Conservation (phyloP, 2,113 vertebrate species). For the Rattus norvegicus region DNA sequence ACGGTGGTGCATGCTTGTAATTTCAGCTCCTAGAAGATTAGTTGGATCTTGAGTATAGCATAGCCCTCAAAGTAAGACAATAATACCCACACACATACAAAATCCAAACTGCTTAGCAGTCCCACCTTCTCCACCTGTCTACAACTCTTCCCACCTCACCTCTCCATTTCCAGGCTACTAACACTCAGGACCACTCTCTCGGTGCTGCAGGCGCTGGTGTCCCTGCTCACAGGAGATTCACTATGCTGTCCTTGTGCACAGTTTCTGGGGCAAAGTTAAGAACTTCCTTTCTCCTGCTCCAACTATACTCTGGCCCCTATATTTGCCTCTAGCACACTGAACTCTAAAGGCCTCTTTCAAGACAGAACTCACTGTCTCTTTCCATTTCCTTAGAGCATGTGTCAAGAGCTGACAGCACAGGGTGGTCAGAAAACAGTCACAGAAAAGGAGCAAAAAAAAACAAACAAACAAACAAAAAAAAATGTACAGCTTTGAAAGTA, state of each 20-base stretch:
- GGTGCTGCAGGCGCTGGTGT: neutral
- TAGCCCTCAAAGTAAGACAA: neutral
- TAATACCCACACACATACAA: neutral
- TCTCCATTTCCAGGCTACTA: neutral
- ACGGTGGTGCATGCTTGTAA: neutral
- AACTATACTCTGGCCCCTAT: neutral
- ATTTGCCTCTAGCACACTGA: neutral
- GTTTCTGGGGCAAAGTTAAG: neutral
- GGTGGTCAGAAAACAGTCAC: neutral
- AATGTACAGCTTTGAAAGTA: neutral
- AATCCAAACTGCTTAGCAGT: neutral
- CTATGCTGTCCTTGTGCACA: neutral
- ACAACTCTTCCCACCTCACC: neutral
- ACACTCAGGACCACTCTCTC: neutral
- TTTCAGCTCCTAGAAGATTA: neutral
- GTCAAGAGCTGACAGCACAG: neutral
- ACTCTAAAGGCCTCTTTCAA: neutral
- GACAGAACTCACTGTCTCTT: neutral
- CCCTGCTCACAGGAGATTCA: accelerated
- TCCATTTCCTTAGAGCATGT: neutral
- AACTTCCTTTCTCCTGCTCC: neutral
- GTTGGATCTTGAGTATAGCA: neutral
- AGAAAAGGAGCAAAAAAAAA: neutral
- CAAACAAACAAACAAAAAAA: neutral
- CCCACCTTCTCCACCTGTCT: neutral